Evolutionary conservation across 2,113 vertebrate species (phyloP).

Genomic region (Cyanocitta stelleri): DNA sequence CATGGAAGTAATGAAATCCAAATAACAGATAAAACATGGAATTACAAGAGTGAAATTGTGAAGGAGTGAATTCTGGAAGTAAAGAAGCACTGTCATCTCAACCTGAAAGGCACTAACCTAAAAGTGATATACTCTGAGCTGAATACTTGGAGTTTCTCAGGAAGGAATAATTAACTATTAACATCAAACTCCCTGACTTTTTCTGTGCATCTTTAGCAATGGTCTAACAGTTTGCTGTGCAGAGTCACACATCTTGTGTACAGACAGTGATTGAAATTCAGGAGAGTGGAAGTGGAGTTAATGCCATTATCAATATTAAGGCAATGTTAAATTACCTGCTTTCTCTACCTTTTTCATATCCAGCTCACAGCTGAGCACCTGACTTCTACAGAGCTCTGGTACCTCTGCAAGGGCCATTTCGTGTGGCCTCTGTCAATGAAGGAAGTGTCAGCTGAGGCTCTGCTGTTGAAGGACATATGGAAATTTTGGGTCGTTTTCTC

Average conservation of each 20-base stretch:
- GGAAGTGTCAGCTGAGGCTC: not conserved
- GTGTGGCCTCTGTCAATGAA: not conserved
- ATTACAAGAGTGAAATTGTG: not conserved
- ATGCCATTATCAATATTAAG: not conserved
- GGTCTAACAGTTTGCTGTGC: not conserved
- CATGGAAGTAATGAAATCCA: not conserved
- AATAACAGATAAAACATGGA: not conserved
- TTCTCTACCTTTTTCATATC: not conserved
- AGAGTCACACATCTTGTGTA: not conserved
- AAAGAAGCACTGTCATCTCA: not conserved
- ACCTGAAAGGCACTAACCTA: not conserved
- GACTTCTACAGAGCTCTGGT: not conserved
- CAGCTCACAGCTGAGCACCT: not conserved
- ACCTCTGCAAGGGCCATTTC: not conserved
- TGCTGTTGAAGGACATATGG: not conserved
- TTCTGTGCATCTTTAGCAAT: not conserved
- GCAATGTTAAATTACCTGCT: not conserved
- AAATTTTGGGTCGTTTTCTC: not conserved
- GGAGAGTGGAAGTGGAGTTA: not conserved
- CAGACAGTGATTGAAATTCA: not conserved
- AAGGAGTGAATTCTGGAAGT: not conserved
- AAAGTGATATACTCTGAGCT: not conserved
- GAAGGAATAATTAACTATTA: not conserved
- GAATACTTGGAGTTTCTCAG: not conserved
- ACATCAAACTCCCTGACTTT: not conserved